Base-by-base conservation (phyloP, 2,888 invertebrate species). In the Agrochola lychnidis region DNA sequence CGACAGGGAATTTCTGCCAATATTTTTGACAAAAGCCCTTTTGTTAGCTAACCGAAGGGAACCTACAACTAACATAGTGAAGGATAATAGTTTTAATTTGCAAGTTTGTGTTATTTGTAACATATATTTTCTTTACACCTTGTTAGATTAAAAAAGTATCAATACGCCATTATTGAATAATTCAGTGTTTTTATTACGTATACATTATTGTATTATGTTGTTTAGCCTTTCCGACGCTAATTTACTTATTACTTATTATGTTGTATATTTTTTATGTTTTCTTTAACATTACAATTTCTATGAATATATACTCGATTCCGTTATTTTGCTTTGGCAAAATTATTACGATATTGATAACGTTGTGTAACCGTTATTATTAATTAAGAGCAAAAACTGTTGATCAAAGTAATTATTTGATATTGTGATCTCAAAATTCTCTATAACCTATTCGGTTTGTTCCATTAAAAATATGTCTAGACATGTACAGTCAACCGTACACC, bases 401-500 rank as follows among this genome's bases (percentile, higher is more conserved):
- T n/a, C n/a, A 6, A 53, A 67, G 30, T 22, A 61, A 62, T 62
- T 57, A 57, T 57, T 79, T 59, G 22, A 14, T 45, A 59, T 59
- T 59, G 64, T 73, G 78, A 78, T 78, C 73, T 81, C 81, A 45
- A 59, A 80, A 73, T 73, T 68, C n/a, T n/a, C 10, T 16, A 5
- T n/a, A 10, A 56, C 36, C 10, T 36, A n/a, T 36, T 30, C 22
- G 51, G 19, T 73, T 59, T 36, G 30, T 70, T 7, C 14, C 14
- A 42, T 42, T 4, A 25, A 22, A 40, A n/a, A 19, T 48, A 73
- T 42, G 22, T 22, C 30, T 30, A 40, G 16, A 45, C 40, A 19
- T 72, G 6, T 66, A 36, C 9, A 68, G 16, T 68, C 36, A 68
- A 68, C n/a, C n/a, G n/a, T 36, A 68, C 1, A n/a, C 42, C n/a